Evolutionary conservation across 2,888 invertebrate species (phyloP), one percentile per base, ranked within the genome.

Genomic region (Acrobasis consociella): DNA sequence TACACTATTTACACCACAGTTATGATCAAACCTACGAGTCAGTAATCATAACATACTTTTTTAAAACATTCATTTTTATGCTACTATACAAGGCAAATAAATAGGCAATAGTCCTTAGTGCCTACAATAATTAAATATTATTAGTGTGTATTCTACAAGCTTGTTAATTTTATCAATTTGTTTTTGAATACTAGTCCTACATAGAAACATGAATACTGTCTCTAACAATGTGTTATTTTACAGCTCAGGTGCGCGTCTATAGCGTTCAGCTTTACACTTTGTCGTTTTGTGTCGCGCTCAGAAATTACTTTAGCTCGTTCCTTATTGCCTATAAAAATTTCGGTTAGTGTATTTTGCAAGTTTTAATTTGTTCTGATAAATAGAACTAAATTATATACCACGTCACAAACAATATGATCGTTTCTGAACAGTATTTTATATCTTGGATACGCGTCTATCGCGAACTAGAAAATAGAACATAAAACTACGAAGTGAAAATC

Each of bases 371-470:
- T 31, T 31, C 7, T 31, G 31, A 31, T 31, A 31, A 2, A 31
- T 31, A 31, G 31, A 31, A 31, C 31, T 31, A 31, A 7, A 7
- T 5, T 5, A 7, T 16, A 7, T 22, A 52, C 42, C 42, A 22
- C 22, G 42, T 60, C 22, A 42, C 60, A 60, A 52, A 60, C 51
- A 60, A 39, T 39, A 10, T 16, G 9, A 51, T 60, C 49, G 55
- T 9, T 49, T 38, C 55, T 31, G 17, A 42, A 76, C 72, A 79
- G 80, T 86, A 84, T 82, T 81, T 86, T 82, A 85, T 75, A 66
- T 77, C 80, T 79, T 83, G 89, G 91, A 89, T 91, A 90, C 86
- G 81, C 77, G 77, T 75, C 83, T 76, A 83, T 80, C 81, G 80
- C 81, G 76, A 73, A 81, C 86, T 87, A 89, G 69, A 70, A 65